These are phyloP conservation scores for Lycocerus yunnanus DNA, from an alignment of 2,888 invertebrate genomes.

Conservation along the genomic window DNA sequence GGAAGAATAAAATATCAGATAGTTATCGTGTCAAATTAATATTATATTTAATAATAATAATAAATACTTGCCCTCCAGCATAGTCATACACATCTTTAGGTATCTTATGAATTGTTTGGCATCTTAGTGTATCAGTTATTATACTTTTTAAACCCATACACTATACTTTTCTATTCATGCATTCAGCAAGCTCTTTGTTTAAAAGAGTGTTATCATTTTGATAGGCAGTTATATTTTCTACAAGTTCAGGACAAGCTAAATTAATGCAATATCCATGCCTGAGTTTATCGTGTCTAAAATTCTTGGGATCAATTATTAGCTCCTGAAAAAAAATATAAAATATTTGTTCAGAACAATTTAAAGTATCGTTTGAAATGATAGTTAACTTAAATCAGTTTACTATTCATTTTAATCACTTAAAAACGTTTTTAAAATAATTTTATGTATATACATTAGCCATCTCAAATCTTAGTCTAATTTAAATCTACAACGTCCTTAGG, in stretches of 20 bases:
- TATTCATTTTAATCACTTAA: too few relatives aligned
- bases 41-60: too few relatives aligned
- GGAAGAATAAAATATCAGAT: not conserved
- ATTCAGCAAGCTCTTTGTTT: slow-evolving; percentile 30
- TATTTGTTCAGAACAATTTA: too few relatives aligned
- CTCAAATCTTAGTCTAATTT: too few relatives aligned
- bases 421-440: too few relatives aligned
- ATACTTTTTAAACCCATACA: slow-evolving; percentile 36
- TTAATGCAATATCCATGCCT: slow-evolving; percentile 45
- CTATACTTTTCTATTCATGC: slow-evolving; percentile 39
- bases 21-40: not conserved
- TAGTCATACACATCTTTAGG: slow-evolving; percentile 39
- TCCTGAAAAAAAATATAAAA: slow-evolving; percentile 39
- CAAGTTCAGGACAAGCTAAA: slow-evolving; percentile 33
- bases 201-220: slow-evolving; percentile 7
- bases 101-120: slow-evolving; percentile 35
- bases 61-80: slow-evolving; percentile 38
- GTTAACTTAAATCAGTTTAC: too few relatives aligned
- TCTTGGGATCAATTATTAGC: slow-evolving; percentile 35
- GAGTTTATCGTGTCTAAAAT: too few relatives aligned
- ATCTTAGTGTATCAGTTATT: slow-evolving; percentile 37
- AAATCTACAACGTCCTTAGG: too few relatives aligned
- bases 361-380: too few relatives aligned
- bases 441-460: too few relatives aligned
- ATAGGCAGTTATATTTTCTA: slow-evolving; percentile 12